Evolutionary conservation across 2,888 invertebrate species (phyloP).

Genomic region (Gerris lacustris): DNA sequence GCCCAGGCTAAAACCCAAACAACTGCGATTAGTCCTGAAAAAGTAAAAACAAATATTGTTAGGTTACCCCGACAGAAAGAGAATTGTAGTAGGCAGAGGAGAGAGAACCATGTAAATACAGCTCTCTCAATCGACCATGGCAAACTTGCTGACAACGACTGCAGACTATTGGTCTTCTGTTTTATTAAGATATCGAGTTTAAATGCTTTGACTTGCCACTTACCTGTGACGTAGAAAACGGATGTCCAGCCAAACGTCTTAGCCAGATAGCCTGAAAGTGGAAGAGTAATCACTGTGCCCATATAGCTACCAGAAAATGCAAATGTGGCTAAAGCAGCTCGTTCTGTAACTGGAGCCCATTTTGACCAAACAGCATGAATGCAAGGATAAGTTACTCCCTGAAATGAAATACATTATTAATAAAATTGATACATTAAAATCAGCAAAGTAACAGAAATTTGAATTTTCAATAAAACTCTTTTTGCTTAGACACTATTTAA

Average conservation of each 20-base stretch:
- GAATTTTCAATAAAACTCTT: background rate
- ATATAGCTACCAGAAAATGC: conserved; percentile 78
- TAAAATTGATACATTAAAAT: background rate
- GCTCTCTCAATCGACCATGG: too few relatives aligned
- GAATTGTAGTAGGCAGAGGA: too few relatives aligned
- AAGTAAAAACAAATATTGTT: background rate
- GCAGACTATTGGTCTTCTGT: too few relatives aligned
- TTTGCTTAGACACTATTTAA: too few relatives aligned
- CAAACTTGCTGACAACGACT: too few relatives aligned
- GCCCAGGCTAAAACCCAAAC: conserved; percentile 63
- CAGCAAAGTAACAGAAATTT: background rate
- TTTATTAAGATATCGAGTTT: too few relatives aligned
- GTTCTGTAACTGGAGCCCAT: conserved; percentile 69
- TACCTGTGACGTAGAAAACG: conserved; percentile 68
- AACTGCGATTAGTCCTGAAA: conserved; percentile 50
- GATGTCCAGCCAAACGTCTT: conserved; percentile 64
- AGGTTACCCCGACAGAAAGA: background rate
- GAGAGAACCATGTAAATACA: too few relatives aligned
- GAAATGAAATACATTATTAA: conserved; percentile 18
- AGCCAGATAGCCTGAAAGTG: conserved; percentile 60
- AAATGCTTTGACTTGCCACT: conserved; percentile 25
- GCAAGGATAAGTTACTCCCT: conserved; percentile 66
- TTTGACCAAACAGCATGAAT: conserved; percentile 74
- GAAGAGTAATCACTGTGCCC: conserved; percentile 74
- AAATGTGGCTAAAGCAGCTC: conserved; percentile 64